Base-by-base conservation (phyloP, 1,140 invertebrate genomes). In the Diabrotica undecimpunctata region DNA sequence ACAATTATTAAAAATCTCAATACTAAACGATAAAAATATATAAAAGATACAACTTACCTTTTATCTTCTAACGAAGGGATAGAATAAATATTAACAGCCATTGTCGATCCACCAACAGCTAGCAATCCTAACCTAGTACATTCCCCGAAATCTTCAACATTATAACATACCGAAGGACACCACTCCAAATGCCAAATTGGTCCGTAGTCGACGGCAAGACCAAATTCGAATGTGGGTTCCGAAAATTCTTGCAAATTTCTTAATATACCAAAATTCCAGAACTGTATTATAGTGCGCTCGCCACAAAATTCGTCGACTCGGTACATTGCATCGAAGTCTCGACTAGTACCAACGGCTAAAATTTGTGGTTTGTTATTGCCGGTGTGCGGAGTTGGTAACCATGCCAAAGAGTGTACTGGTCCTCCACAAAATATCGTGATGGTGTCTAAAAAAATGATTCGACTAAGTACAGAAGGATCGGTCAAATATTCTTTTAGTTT, bases 101-200 rank as follows among this genome's bases (percentile, higher is more conserved):
- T 87, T 74, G 87, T 84, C 0, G 86, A 86, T 70, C 85, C 88
- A 7, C 87, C 87, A 7, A 85, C 81, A n/a, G 88, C 89, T 51
- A 91, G 74, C 6, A 92, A 74, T 8, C 90, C 90, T 69, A 91
- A 79, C 74, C 87, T 81, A 11, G 52, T 50, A 52, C 61, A 51
- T 39, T 65, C 52, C 38, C 46, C 52, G 36, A 69, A 39, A 6
- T 58, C 63, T 62, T 66, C 51, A 39, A 74, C 59, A 65, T 78
- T 79, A 61, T 65, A 85, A 68, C 84, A 84, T 14, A 89, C 89
- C 0, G 88, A 89, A 10, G 90, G 90, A 79, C 90, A 92, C 89
- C 89, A 92, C 71, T 85, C 84, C 74, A 91, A 79, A 41, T 83
- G 80, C 87, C 87, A 90, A 10, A 90, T 78, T 7, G 83, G 83